Evolutionary conservation across 2,797 vertebrate genomes (phyloP).

Genomic region (Rhincodon typus): DNA sequence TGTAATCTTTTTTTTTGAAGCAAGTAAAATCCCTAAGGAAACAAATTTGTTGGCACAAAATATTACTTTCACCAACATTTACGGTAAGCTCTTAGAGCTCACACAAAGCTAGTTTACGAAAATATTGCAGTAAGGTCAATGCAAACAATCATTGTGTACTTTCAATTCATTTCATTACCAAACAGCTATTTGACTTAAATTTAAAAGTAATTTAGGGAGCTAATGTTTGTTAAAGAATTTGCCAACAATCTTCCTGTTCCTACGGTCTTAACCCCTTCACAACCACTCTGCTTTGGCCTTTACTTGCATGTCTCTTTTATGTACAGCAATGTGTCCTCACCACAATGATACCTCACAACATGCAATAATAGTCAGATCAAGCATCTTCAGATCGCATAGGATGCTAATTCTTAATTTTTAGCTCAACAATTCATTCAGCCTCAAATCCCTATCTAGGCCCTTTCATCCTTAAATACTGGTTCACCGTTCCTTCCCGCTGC

Average conservation of each 20-base stretch:
- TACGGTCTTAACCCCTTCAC: not conserved
- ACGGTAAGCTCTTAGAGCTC: not conserved
- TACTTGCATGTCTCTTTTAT: not conserved
- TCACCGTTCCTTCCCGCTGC: no score
- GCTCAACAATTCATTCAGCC: not conserved
- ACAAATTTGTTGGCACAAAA: slow-evolving; percentile 11
- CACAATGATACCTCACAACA: no score
- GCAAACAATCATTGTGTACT: slow-evolving; percentile 24
- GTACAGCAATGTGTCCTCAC: not conserved
- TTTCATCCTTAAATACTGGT: not conserved
- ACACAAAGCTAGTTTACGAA: not conserved
- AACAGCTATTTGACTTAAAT: not conserved
- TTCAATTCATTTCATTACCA: slow-evolving; percentile 16
- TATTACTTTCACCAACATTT: slow-evolving; percentile 19
- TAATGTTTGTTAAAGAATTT: slow-evolving; percentile 6
- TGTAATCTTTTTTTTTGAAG: not conserved
- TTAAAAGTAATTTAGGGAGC: not conserved
- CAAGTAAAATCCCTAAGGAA: not conserved
- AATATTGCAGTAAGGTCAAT: not conserved
- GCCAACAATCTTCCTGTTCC: not conserved
- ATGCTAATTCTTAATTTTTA: not conserved
- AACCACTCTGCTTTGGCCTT: not conserved
- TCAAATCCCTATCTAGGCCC: not conserved
- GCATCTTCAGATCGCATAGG: not conserved
- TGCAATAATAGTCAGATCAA: no score